A percentile compares a stretch with the other conserved stretches of the same genome.
These are phyloP conservation scores for Drosophila repleta DNA, from an alignment of 1,140 invertebrate species.

Conservation along the genomic window DNA sequence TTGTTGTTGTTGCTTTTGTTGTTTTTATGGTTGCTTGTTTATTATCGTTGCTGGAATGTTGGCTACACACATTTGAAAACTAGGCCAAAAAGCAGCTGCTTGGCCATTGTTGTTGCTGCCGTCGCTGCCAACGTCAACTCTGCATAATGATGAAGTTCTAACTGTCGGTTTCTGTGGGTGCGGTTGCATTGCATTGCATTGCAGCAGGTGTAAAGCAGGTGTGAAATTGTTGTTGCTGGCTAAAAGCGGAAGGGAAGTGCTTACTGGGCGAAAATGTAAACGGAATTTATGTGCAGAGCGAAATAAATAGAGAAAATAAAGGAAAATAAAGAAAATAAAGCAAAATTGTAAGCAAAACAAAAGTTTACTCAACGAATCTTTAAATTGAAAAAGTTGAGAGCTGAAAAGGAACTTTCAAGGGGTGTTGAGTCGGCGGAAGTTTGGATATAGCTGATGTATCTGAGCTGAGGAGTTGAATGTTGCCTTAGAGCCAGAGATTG, in stretches of 20 bases:
- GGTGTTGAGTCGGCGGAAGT: no score
- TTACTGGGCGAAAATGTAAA: constrained; percentile 1
- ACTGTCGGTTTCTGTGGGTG: constrained; percentile 12
- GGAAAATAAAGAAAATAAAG: neutral
- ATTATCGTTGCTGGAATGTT: constrained; percentile 47
- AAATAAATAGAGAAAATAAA: neutral
- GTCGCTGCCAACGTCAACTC: constrained; percentile 25
- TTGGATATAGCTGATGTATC: no score
- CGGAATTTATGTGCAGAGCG: constrained; percentile 8
- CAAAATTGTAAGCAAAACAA: no score
- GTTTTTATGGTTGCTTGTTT: constrained; percentile 11
- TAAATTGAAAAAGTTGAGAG: no score
- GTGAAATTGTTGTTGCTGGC: constrained; percentile 16
- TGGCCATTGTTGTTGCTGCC: constrained; percentile 25
- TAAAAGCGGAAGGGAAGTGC: neutral
- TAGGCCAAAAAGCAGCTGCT: constrained; percentile 66
- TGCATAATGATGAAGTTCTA: constrained; percentile 44
- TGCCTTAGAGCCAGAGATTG: no score
- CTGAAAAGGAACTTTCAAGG: no score
- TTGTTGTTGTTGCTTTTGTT: constrained; percentile 4
- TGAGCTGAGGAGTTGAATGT: no score
- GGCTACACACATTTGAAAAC: constrained; percentile 55
- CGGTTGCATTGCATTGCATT: constrained; percentile 12
- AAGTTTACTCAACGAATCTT: no score
- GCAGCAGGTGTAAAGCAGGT: constrained; percentile 27